Percentiles rank a stretch among this genome's conserved stretches.
These are phyloP conservation scores for Drosophila hydei DNA, from an alignment of 1,140 invertebrate genomes.

Conservation along the genomic window DNA sequence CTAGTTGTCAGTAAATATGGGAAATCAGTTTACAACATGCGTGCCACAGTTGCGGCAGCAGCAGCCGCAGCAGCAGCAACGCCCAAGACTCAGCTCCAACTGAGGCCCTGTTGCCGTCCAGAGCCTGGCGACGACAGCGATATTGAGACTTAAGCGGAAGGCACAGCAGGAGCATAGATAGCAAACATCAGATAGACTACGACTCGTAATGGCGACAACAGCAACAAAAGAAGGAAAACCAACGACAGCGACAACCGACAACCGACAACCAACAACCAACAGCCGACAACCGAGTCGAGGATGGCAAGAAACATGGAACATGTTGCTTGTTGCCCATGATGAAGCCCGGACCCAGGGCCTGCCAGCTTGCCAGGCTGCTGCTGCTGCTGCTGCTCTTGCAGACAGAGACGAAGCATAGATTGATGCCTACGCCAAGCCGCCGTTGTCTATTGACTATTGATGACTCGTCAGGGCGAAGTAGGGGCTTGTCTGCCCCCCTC, in stretches of 20 bases:
- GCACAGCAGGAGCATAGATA: slow-evolving; percentile 83
- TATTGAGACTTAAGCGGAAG: slow-evolving; percentile 81
- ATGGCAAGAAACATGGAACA: slow-evolving; percentile 61
- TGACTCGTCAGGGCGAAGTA: slow-evolving; percentile 41
- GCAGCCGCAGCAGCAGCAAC: slow-evolving; percentile 31
- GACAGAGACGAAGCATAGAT: slow-evolving; percentile 48
- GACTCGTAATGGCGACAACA: slow-evolving; percentile 78
- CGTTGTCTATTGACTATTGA: slow-evolving; percentile 76
- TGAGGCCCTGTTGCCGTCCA: neutral
- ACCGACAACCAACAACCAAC: slow-evolving; percentile 15
- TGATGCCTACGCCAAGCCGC: slow-evolving; percentile 60
- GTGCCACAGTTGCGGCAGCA: slow-evolving; percentile 60
- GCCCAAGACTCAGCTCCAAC: neutral
- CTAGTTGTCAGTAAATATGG: slow-evolving; percentile 84
- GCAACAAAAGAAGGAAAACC: slow-evolving; percentile 40
- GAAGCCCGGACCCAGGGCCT: slow-evolving; percentile 21
- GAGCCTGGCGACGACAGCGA: slow-evolving; percentile 52
- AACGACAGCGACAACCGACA: slow-evolving; percentile 34
- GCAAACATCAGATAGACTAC: slow-evolving; percentile 80
- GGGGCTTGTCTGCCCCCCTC: neutral
- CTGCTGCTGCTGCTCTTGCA: neutral
- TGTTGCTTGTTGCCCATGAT: slow-evolving; percentile 51
- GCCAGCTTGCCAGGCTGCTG: neutral
- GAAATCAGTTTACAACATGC: slow-evolving; percentile 83
- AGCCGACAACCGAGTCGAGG: slow-evolving; percentile 22